A percentile compares a stretch with the other conserved stretches of the same genome.
Evolutionary conservation across 2,888 invertebrate genomes (phyloP).

Genomic region (Chymomyza amoena): DNA sequence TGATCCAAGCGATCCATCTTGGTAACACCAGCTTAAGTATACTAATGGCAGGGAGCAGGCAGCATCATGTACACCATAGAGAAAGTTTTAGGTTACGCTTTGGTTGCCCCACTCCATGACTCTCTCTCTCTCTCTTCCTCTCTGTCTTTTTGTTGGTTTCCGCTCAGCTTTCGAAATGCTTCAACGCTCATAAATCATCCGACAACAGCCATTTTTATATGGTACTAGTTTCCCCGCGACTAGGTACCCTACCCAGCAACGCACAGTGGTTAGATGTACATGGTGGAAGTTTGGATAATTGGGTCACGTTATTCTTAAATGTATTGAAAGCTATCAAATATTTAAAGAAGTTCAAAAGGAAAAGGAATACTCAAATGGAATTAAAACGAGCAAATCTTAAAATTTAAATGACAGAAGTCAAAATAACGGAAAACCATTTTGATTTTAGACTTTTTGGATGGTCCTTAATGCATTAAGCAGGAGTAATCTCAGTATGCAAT

Average conservation of each 20-base stretch:
- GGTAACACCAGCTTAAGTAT: conserved; percentile 11
- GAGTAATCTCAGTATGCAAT: too few relatives aligned
- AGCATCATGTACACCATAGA: conserved; percentile 24
- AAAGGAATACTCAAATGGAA: too few relatives aligned
- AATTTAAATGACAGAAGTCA: too few relatives aligned
- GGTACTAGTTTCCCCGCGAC: conserved; percentile 30
- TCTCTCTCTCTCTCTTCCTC: background rate
- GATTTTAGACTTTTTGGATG: too few relatives aligned
- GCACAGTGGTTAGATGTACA: background rate
- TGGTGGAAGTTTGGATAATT: too few relatives aligned
- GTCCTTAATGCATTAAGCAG: too few relatives aligned
- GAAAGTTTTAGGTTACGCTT: conserved; percentile 53
- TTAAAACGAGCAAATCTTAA: too few relatives aligned
- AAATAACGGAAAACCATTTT: too few relatives aligned
- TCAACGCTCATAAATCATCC: conserved; percentile 65
- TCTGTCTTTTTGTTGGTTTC: background rate
- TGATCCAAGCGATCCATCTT: conserved; percentile 63
- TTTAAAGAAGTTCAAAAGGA: too few relatives aligned
- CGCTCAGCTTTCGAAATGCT: conserved; percentile 56
- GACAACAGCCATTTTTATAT: conserved; percentile 59
- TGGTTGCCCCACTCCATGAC: background rate
- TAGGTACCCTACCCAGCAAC: conserved; percentile 31
- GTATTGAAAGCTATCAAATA: too few relatives aligned
- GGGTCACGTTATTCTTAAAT: too few relatives aligned
- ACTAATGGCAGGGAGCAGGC: conserved; percentile 17